Conservation (phyloP, 1,140 invertebrate genomes). For the Caenorhabditis briggsae region DNA sequence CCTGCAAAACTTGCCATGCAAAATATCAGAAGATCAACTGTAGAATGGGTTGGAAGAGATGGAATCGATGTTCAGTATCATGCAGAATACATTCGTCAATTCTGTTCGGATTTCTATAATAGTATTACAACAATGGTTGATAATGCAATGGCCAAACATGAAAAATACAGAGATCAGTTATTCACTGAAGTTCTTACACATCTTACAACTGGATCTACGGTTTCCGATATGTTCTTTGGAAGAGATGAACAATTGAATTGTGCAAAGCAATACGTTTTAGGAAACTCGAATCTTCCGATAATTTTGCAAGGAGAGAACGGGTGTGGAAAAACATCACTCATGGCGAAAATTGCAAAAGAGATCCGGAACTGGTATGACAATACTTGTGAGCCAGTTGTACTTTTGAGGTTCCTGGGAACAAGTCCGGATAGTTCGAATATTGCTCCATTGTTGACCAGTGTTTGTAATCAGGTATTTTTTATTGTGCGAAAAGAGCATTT, state of each 20-base stretch:
- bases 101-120: conserved; percentile 93
- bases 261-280: conserved; percentile 49
- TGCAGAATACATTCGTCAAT: conserved; percentile 92
- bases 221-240: conserved; percentile 79
- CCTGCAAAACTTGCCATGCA: conserved; percentile 88
- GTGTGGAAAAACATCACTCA: conserved; percentile 94
- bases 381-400: conserved; percentile 85
- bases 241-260: conserved; percentile 56
- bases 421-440: conserved; percentile 95
- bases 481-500: neutral
- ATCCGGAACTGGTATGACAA: conserved; percentile 72
- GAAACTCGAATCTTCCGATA: conserved; percentile 50
- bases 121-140: conserved; percentile 87
- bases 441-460: conserved; percentile 91
- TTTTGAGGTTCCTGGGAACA: conserved; percentile 93
- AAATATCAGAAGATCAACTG: conserved; percentile 88
- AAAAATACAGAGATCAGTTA: conserved; percentile 91
- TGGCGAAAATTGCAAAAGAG: conserved; percentile 91
- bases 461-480: conserved; percentile 88
- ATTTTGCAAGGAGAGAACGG: conserved; percentile 87
- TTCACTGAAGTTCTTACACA: conserved; percentile 96
- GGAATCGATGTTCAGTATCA: conserved; percentile 93
- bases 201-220: conserved; percentile 95
- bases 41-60: conserved; percentile 96
- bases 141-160: conserved; percentile 93